Evolutionary conservation across 2,888 invertebrate species (phyloP).

Genomic region (Cephus spinipes): DNA sequence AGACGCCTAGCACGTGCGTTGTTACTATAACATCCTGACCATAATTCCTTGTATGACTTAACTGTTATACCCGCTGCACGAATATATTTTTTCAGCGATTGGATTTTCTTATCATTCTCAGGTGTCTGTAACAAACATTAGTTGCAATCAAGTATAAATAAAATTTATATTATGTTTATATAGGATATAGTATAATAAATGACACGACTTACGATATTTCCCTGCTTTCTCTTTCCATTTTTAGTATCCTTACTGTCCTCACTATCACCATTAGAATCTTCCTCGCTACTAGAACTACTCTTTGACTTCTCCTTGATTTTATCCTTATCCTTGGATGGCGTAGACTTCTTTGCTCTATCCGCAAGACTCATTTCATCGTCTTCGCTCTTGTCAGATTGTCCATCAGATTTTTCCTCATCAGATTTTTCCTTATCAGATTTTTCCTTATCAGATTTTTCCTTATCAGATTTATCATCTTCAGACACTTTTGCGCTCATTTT

Average conservation of each 20-base stretch:
- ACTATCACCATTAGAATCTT: constrained; percentile 7
- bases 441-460: constrained; percentile 11
- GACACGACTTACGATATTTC: not conserved
- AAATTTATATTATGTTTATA: constrained; percentile 2
- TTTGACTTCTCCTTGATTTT: constrained; percentile 21
- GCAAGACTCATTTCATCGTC: constrained; percentile 20
- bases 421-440: constrained; percentile 18
- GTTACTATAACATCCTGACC: constrained; percentile 48
- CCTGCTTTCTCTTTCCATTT: constrained; percentile 13
- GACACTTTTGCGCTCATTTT: constrained; percentile 11
- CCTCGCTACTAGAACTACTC: constrained; percentile 13
- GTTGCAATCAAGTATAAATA: not conserved
- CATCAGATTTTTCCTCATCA: constrained; percentile 15
- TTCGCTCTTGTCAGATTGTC: constrained; percentile 14
- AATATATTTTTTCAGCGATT: constrained; percentile 49
- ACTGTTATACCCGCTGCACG: constrained; percentile 50
- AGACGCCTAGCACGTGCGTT: constrained; percentile 44
- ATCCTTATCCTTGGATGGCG: constrained; percentile 30
- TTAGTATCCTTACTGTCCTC: constrained; percentile 14
- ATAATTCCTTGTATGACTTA: constrained; percentile 49
- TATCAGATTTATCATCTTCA: constrained; percentile 13
- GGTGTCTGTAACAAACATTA: constrained; percentile 33
- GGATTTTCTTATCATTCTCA: constrained; percentile 42
- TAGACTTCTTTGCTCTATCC: constrained; percentile 25
- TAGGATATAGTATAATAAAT: constrained; percentile 7